A percentile compares a stretch with the other conserved stretches of the same genome.
phyloP scores from a whole-genome alignment of 1,140 invertebrate genomes.

The Caenorhabditis tropicalis region DNA sequence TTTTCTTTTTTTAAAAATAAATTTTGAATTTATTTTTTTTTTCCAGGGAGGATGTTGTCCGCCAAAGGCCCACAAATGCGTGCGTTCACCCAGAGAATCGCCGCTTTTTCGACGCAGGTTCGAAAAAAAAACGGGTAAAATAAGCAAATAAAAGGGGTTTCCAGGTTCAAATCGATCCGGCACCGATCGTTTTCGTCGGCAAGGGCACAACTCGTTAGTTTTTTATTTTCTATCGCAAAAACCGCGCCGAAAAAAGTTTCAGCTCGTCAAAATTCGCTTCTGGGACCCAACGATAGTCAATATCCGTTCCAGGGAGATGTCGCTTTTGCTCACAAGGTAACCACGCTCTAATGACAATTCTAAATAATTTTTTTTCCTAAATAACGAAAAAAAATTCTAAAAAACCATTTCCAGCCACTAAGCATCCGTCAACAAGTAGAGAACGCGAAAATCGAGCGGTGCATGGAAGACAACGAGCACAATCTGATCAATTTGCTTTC shows the following conservation, averaged over 20 bases:
- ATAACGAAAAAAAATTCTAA: background rate
- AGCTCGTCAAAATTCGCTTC: slow-evolving; percentile 49
- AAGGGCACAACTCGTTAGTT: slow-evolving; percentile 22
- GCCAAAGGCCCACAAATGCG: slow-evolving; percentile 41
- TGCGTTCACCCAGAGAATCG: slow-evolving; percentile 41
- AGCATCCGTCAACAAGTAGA: slow-evolving; percentile 19
- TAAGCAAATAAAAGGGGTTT: background rate
- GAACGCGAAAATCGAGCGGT: slow-evolving; percentile 12
- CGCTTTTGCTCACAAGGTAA: slow-evolving; percentile 17
- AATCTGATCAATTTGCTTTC: slow-evolving; percentile 18
- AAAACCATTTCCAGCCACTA: background rate
- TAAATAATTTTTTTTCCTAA: background rate
- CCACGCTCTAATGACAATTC: background rate
- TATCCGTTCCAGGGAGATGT: slow-evolving; percentile 56
- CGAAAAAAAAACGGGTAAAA: background rate
- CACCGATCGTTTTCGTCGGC: slow-evolving; percentile 20
- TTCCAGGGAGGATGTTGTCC: slow-evolving; percentile 17
- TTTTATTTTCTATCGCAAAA: background rate
- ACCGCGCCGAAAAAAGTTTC: background rate
- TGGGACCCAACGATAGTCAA: slow-evolving; percentile 51
- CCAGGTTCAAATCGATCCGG: slow-evolving; percentile 5
- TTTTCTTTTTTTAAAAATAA: background rate
- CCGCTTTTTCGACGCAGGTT: slow-evolving; percentile 43
- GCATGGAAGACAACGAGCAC: slow-evolving; percentile 8
- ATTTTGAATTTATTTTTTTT: background rate